phyloP scores from a whole-genome alignment of 2,888 invertebrate species.

The Ramazzottius varieornatus region DNA sequence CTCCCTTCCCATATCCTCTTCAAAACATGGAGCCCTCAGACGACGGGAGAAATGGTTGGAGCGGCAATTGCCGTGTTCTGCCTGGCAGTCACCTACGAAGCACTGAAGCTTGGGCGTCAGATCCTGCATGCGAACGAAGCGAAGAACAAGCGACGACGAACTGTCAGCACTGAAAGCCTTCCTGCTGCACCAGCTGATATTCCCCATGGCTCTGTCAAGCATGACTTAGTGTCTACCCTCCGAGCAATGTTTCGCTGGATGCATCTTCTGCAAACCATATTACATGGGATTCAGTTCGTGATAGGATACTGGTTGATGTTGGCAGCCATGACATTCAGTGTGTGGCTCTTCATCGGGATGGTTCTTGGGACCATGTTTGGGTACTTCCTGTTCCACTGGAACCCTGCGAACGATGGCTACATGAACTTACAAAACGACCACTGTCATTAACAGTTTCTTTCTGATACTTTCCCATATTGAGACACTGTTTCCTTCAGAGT shows the following conservation, averaged over 20 bases:
- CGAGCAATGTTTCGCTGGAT: background rate
- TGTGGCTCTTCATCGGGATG: background rate
- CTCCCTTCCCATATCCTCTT: background rate
- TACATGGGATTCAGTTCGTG: background rate
- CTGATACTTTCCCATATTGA: no score
- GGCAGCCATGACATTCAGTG: slow-evolving; percentile 1
- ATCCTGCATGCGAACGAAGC: background rate
- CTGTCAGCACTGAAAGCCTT: background rate
- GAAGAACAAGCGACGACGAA: background rate
- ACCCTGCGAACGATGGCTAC: background rate
- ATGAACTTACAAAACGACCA: background rate
- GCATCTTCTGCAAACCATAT: background rate
- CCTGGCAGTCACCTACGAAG: background rate
- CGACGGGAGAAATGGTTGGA: background rate
- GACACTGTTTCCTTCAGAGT: no score
- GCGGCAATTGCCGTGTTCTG: background rate
- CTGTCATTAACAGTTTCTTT: background rate
- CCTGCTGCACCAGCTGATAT: background rate
- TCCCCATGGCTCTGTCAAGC: background rate
- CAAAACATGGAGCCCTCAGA: background rate
- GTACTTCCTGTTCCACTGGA: slow-evolving; percentile 3
- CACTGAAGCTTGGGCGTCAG: background rate
- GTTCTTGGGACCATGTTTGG: background rate
- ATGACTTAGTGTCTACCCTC: no score
- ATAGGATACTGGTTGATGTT: background rate